phyloP scores from a whole-genome alignment of 1,140 invertebrate genomes.

The Stenopsyche tienmushanensis region DNA sequence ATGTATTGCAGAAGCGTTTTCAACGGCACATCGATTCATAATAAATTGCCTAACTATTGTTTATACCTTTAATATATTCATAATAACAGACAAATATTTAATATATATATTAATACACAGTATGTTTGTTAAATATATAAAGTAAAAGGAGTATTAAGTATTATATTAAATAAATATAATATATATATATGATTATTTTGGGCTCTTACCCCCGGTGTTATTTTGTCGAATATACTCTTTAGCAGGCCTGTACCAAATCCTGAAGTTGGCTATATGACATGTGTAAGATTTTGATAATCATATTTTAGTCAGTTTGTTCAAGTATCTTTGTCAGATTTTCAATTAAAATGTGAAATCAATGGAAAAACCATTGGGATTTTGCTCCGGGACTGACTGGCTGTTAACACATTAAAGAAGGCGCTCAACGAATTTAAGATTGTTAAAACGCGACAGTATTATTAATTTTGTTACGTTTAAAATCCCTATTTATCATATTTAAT shows the following conservation, averaged over 20 bases:
- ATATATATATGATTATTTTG: conserved; percentile 37
- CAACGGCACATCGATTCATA: too few relatives aligned
- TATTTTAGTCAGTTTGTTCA: conserved; percentile 31
- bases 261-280: conserved; percentile 52
- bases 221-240: conserved; percentile 62
- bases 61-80: too few relatives aligned
- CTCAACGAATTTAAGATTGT: too few relatives aligned
- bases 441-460: too few relatives aligned
- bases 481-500: too few relatives aligned
- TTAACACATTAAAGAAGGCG: too few relatives aligned
- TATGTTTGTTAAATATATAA: conserved; percentile 23
- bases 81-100: conserved; percentile 9
- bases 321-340: conserved; percentile 8
- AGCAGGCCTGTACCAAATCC: conserved; percentile 60
- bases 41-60: too few relatives aligned
- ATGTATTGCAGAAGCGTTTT: not conserved
- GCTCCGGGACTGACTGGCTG: too few relatives aligned
- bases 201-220: conserved; percentile 59
- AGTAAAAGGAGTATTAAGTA: conserved; percentile 16
- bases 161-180: conserved; percentile 21
- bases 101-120: conserved; percentile 14
- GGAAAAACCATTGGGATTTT: not conserved
- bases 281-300: conserved; percentile 34
- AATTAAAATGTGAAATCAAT: not conserved
- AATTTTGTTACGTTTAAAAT: too few relatives aligned